Evolutionary conservation across 2,113 vertebrate genomes (phyloP).

Genomic region (Gyps fulvus): DNA sequence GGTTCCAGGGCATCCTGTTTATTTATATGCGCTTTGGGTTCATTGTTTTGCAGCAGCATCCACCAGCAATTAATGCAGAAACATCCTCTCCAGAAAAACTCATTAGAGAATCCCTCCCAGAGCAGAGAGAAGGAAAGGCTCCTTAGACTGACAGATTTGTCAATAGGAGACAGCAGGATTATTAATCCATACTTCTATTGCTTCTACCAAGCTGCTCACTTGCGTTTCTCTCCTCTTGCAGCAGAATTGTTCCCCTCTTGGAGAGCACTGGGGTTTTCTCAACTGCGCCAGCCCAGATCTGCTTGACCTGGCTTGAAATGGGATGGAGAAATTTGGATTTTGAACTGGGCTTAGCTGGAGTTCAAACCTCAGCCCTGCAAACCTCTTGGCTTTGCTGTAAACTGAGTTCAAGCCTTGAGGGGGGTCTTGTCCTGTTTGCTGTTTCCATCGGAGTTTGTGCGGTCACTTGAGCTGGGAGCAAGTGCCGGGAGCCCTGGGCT

Average conservation of each 20-base stretch:
- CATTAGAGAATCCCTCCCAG: background rate
- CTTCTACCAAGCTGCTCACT: background rate
- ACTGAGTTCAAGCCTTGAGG: background rate
- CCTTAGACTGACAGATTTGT: background rate
- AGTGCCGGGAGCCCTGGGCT: rapidly evolving
- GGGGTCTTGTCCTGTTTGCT: background rate
- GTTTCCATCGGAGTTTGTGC: background rate
- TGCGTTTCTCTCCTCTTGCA: background rate
- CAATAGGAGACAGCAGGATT: background rate
- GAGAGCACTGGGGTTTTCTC: background rate
- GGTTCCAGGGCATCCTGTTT: background rate
- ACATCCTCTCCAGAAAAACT: background rate
- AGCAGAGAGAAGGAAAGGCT: background rate
- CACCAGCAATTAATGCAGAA: background rate
- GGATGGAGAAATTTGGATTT: background rate
- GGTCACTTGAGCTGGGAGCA: background rate
- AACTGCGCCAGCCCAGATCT: background rate
- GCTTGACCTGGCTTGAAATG: background rate
- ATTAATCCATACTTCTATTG: background rate
- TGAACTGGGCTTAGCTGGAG: background rate
- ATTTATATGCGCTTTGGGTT: background rate
- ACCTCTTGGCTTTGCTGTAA: background rate
- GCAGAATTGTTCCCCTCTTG: background rate
- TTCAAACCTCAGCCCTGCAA: slow-evolving; percentile 21
- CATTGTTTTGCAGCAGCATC: background rate